Conservation (phyloP, 2,888 invertebrate species). For the Acrobasis repandana region DNA sequence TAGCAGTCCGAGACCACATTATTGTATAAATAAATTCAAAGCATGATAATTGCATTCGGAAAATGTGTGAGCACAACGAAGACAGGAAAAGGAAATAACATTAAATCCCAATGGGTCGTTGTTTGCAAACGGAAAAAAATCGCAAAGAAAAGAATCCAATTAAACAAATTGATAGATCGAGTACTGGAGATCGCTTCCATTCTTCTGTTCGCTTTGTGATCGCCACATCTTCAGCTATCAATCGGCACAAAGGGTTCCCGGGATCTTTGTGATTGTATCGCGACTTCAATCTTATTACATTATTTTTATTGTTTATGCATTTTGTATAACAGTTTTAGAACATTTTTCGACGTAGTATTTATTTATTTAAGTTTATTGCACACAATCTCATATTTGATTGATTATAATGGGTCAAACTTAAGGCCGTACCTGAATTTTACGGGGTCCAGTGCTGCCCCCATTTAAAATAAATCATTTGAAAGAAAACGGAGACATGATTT, state of each 20-base stretch:
- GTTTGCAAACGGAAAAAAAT: constrained; percentile 65
- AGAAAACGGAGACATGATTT: too few species aligned
- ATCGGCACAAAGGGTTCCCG: constrained; percentile 56
- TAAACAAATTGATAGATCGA: constrained; percentile 67
- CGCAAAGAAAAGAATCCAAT: constrained; percentile 68
- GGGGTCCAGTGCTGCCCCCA: too few species aligned
- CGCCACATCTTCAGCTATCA: constrained; percentile 62
- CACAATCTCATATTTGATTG: too few species aligned
- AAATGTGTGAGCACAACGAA: constrained; percentile 35
- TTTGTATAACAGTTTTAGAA: neutral
- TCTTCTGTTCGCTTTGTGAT: constrained; percentile 66
- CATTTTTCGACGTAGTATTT: neutral
- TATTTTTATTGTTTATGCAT: constrained; percentile 33
- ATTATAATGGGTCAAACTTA: too few species aligned
- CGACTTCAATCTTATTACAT: constrained; percentile 36
- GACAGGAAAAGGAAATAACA: constrained; percentile 54
- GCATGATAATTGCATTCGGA: constrained; percentile 34
- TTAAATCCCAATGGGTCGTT: constrained; percentile 60
- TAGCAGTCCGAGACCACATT: neutral
- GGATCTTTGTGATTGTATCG: constrained; percentile 58
- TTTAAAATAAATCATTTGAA: too few species aligned
- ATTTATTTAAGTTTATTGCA: too few species aligned
- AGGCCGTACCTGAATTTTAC: too few species aligned
- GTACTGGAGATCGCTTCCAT: constrained; percentile 41
- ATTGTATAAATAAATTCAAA: constrained; percentile 16